Evolutionary conservation across 2,797 vertebrate species (phyloP).

Genomic region (Sphenopsis melanotis): DNA sequence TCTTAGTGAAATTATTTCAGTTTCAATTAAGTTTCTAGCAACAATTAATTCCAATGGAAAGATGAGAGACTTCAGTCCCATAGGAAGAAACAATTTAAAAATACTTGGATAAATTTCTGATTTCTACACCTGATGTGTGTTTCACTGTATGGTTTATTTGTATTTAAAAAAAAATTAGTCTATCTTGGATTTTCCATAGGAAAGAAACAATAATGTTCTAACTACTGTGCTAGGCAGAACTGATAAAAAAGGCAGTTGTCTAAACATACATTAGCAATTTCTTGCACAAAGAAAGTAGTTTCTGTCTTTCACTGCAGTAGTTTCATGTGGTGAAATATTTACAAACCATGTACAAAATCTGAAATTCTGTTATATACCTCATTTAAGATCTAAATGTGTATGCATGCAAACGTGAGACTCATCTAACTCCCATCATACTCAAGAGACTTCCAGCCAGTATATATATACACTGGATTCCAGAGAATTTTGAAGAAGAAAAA

Average conservation of each 20-base stretch:
- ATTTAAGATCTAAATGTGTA: not conserved
- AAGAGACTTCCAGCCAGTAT: not conserved
- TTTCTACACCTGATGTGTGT: fast-evolving
- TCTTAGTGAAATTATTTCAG: not conserved
- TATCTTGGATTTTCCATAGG: not conserved
- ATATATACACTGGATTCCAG: not conserved
- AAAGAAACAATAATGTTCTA: not conserved
- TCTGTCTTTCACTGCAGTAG: not conserved
- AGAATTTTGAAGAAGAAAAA: not conserved
- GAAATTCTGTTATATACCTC: not conserved
- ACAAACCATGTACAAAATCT: fast-evolving
- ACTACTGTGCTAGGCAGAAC: not conserved
- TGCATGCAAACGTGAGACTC: not conserved
- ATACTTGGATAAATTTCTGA: not conserved
- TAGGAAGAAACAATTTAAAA: not conserved
- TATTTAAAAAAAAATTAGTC: not conserved
- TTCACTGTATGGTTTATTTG: not conserved
- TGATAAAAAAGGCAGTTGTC: not conserved
- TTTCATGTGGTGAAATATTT: not conserved
- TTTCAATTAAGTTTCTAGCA: not conserved
- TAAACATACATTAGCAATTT: not conserved
- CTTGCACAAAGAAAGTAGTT: not conserved
- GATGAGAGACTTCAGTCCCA: not conserved
- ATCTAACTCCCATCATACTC: not conserved
- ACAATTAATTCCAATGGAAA: not conserved